Conservation (phyloP, 2,113 vertebrate genomes). For the Microtus ochrogaster region DNA sequence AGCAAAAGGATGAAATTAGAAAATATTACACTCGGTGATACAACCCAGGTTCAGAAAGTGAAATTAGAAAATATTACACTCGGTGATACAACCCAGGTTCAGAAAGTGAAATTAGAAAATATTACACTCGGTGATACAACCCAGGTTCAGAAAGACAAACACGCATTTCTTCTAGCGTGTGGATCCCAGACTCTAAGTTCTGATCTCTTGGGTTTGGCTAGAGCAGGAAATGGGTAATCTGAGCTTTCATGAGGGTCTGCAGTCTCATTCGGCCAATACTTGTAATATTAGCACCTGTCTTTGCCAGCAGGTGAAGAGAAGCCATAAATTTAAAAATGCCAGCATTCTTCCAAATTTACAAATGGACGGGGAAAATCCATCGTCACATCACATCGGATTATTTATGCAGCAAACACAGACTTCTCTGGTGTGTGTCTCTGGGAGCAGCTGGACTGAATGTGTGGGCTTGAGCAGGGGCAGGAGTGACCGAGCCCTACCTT, state of each 20-base stretch:
- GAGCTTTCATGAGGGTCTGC: constrained; percentile 86
- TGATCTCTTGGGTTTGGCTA: constrained; percentile 81
- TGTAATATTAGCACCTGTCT: constrained; percentile 87
- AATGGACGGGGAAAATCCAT: not conserved
- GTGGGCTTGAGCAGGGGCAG: not conserved
- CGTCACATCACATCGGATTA: not conserved
- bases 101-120: too few species aligned
- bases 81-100: too few species aligned
- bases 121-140: not conserved
- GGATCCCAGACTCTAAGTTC: not conserved
- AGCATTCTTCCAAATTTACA: constrained; percentile 4
- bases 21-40: too few species aligned
- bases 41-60: too few species aligned
- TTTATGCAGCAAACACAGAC: not conserved
- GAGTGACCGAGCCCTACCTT: constrained; percentile 88
- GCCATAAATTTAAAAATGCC: constrained; percentile 80
- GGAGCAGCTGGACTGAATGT: not conserved
- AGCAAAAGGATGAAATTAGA: too few species aligned
- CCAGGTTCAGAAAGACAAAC: not conserved
- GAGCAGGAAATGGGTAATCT: constrained; percentile 87
- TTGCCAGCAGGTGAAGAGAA: constrained; percentile 85
- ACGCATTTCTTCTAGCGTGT: not conserved
- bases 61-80: too few species aligned
- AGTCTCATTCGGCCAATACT: constrained; percentile 88
- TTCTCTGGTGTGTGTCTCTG: not conserved